Evolutionary conservation across 2,113 vertebrate genomes (phyloP).

Genomic region (Hyaena hyaena): DNA sequence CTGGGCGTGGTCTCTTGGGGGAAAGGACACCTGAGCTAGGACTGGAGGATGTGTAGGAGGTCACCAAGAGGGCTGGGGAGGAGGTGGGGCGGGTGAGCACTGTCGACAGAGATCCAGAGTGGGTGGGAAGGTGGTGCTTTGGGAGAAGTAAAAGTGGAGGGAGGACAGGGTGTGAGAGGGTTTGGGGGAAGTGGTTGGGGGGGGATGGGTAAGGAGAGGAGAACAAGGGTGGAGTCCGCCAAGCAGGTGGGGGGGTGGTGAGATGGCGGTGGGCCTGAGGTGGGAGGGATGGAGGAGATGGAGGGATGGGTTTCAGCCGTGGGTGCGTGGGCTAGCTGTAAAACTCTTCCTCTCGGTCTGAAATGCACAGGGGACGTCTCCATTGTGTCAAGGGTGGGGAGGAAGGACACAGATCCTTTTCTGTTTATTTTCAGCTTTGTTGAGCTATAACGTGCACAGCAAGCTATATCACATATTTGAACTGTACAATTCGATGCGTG

Average conservation of each 20-base stretch:
- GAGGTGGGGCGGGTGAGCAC: fast-evolving
- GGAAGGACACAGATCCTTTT: not conserved
- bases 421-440: not conserved
- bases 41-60: not conserved
- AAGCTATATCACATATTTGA: not conserved
- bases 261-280: not conserved
- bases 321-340: not conserved
- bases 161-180: not conserved
- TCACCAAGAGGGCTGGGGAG: not conserved
- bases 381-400: fast-evolving
- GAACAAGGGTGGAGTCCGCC: not conserved
- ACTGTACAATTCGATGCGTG: not conserved
- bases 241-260: not conserved
- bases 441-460: not conserved
- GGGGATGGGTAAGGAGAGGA: not conserved
- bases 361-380: not conserved
- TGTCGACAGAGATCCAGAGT: not conserved
- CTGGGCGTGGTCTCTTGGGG: not conserved
- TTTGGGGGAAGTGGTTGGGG: not conserved
- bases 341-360: not conserved
- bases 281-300: not conserved
- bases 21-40: not conserved
- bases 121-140: not conserved
- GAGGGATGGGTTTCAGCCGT: fast-evolving
- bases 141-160: not conserved